Evolutionary conservation across 2,797 vertebrate genomes (phyloP), one percentile per base, ranked within the genome.

Genomic region (Poeciliopsis gracilis): DNA sequence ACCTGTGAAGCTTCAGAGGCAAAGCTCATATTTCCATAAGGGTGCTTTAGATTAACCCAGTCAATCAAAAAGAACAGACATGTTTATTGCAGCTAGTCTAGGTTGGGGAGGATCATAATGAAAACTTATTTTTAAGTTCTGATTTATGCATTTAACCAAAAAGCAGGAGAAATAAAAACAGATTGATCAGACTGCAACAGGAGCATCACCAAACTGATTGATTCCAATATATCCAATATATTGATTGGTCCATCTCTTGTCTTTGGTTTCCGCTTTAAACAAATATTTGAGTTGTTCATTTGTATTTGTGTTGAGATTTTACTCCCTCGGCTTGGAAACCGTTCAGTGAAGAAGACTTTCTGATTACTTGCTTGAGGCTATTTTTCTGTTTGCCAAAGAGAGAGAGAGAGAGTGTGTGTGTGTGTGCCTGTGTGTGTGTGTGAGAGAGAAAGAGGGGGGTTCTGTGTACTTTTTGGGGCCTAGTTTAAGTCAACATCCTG

Each of bases 401-500:
- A 55, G 80, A 53, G 59, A 69, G 84, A 25, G 47, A 81, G 53
- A 38, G 63, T 86, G 82, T 91, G 82, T 87, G 8, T 41, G 41
- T 41, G 7, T 9, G 8, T 5, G 57, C 45, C 76, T 86, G 81
- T 91, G 83, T 87, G 45, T 15, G 46, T 0, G 45, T 4, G 45
- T 1, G 49, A 2, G 53, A 25, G 25, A 57, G 20, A 10, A 55
- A 45, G 80, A 46, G 67, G 71, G 84, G 30, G 49, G 82, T 47
- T 46, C 77, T 86, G 82, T 91, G 83, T 87, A 88, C 74, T 83
- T 69, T 83, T 80, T n/a, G 53, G 13, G 82, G 41, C 38, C 72
- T 16, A 46, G 77, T 71, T 77, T 88, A 57, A 78, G 82, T 92
- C 85, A 90, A 92, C 90, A 94, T 93, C 92, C 92, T 88, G 88